Conservation (phyloP, 2,888 invertebrate genomes). For the Drosophila ezoana region DNA sequence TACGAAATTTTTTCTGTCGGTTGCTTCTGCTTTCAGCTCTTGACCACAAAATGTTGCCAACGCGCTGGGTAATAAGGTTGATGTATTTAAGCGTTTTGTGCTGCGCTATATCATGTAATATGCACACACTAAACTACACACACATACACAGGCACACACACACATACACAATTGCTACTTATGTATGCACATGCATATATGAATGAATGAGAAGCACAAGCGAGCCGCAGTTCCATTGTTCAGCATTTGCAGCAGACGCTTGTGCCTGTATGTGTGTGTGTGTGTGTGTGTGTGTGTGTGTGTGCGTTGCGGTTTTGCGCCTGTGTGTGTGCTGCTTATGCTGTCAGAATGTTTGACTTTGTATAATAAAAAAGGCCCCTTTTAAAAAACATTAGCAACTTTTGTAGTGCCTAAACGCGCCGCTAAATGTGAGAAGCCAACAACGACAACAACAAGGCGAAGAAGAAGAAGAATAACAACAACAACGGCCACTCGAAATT, state of each 20-base stretch:
- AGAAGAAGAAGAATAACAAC: neutral
- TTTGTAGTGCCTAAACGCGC: slow-evolving; percentile 77
- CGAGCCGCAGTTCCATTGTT: slow-evolving; percentile 63
- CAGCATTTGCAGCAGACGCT: slow-evolving; percentile 62
- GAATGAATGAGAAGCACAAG: slow-evolving; percentile 78
- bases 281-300: slow-evolving; percentile 4
- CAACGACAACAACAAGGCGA: slow-evolving; percentile 11
- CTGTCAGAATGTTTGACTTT: slow-evolving; percentile 76
- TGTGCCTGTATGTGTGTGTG: slow-evolving; percentile 10
- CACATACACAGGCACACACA: slow-evolving; percentile 18
- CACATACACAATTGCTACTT: slow-evolving; percentile 47
- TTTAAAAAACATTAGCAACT: slow-evolving; percentile 82
- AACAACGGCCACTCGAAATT: slow-evolving; percentile 48
- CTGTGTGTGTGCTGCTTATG: slow-evolving; percentile 45
- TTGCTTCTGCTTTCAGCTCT: slow-evolving; percentile 26
- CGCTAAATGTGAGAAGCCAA: slow-evolving; percentile 61
- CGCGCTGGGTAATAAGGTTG: slow-evolving; percentile 59
- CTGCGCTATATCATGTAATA: slow-evolving; percentile 64
- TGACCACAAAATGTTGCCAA: slow-evolving; percentile 53
- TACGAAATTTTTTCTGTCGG: slow-evolving; percentile 15
- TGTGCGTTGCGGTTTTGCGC: slow-evolving; percentile 24
- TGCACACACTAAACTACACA: slow-evolving; percentile 34
- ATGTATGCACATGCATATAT: slow-evolving; percentile 54
- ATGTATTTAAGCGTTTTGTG: slow-evolving; percentile 75
- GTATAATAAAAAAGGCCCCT: slow-evolving; percentile 80